Conservation (phyloP, 2,113 vertebrate genomes). For the Varanus komodoensis region DNA sequence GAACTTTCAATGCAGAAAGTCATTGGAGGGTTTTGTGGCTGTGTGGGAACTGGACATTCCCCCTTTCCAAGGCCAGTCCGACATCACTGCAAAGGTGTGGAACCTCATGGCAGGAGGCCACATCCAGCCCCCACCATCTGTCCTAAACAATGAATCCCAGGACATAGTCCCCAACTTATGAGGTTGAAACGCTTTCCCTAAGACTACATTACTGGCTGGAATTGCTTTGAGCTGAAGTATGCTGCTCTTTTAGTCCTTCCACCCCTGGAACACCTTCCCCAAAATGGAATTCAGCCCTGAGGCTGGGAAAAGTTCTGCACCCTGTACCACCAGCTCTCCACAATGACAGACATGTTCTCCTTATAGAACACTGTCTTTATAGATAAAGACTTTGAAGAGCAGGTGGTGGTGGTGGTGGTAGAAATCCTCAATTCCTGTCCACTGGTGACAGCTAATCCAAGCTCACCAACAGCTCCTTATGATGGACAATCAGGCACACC, state of each 20-base stretch:
- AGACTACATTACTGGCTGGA: no score
- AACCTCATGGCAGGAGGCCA: no score
- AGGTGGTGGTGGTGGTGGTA: not conserved
- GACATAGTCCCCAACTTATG: no score
- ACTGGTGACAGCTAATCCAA: conserved; percentile 17
- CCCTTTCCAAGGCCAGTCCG: not conserved
- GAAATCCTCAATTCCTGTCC: not conserved
- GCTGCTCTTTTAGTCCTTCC: not conserved
- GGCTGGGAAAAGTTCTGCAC: not conserved
- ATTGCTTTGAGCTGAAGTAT: not conserved
- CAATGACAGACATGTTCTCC: not conserved
- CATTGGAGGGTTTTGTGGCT: not conserved
- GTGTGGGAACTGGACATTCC: not conserved
- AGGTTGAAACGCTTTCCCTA: no score
- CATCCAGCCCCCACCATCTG: no score
- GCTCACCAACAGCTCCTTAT: not conserved
- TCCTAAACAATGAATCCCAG: no score
- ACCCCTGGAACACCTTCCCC: no score
- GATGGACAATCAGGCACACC: not conserved
- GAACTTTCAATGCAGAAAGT: not conserved
- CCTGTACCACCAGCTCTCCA: not conserved
- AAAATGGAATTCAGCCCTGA: no score
- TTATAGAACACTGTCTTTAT: not conserved
- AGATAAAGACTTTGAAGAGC: not conserved
- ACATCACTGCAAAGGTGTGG: no score